Base-by-base conservation (phyloP, 37 sponge, comb jelly and placozoan species). In the Cladorhizidae sp. region DNA sequence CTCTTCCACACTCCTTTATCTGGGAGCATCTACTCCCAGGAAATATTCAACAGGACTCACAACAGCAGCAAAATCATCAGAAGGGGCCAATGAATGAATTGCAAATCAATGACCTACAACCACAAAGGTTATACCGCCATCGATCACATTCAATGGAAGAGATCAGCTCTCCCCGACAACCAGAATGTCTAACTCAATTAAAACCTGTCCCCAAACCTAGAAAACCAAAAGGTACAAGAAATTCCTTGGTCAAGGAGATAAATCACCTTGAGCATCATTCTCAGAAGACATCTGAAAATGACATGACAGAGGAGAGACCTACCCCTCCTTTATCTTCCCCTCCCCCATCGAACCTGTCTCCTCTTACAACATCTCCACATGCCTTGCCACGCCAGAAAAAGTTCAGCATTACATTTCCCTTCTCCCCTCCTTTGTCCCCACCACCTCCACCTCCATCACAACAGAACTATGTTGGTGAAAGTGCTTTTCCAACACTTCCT, bases 161-260 rank as follows among this genome's bases (percentile, higher is more conserved):
- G 5, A 23, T 29, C 15, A 7, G 5, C 29, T 23, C 25, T 29
- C 25, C 5, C 62, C 25, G 12, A 7, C 25, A 61, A 61, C 14
- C 28, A 29, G 68, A 33, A 26, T 17, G 37, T 67, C 8, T 7
- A 18, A 59, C 23, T 23, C 42, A 71, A 40, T 2, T 2, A 18
- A 74, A 32, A 29, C 74, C 74, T 33, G 56, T 74, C 9, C 74
- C 74, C 12, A 74, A 74, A 74, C 74, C 74, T 18, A 50, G 74
- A 28, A 74, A 74, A 51, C 33, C 36, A 50, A 74, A 74, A 31
- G 55, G 36, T 43, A 7, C 56, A 45, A 5, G 5, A 45, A 45
- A 12, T 9, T 45, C 49, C 9, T 45, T 9, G 9, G 49, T 12
- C 8, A 5, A 45, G 49, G 8, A 45, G 9, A 9, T 12, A 45